Evolutionary conservation across 2,888 invertebrate genomes (phyloP).

Genomic region (Lochmaea crataegi): DNA sequence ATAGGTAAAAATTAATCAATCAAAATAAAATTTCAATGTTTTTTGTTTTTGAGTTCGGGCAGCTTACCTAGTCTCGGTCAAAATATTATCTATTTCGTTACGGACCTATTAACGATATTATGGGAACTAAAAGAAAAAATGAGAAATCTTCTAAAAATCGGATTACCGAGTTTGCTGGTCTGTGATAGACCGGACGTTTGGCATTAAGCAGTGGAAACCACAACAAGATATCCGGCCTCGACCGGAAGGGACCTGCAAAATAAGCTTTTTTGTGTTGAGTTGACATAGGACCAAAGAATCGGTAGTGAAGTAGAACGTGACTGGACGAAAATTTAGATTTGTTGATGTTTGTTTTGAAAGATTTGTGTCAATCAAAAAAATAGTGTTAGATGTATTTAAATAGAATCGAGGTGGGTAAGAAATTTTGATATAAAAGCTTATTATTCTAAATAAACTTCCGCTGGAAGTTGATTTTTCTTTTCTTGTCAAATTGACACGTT

Average conservation of each 20-base stretch:
- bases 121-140: slow-evolving; percentile 3
- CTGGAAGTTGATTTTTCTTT: not conserved
- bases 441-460: slow-evolving; percentile 4
- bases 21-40: too few species aligned
- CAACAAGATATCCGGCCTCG: slow-evolving; percentile 36
- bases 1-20: too few species aligned
- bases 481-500: not conserved
- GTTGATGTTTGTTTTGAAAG: slow-evolving; percentile 11
- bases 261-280: slow-evolving; percentile 17
- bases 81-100: not conserved
- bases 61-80: too few species aligned
- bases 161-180: slow-evolving; percentile 34
- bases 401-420: not conserved
- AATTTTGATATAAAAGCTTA: not conserved
- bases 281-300: slow-evolving; percentile 8
- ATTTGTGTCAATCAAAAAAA: slow-evolving; percentile 11
- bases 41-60: too few species aligned
- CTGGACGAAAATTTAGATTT: slow-evolving; percentile 8
- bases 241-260: slow-evolving; percentile 30
- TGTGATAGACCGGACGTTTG: slow-evolving; percentile 47
- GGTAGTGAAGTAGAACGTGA: slow-evolving; percentile 6
- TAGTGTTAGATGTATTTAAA: not conserved
- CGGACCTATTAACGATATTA: slow-evolving; percentile 4
- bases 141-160: slow-evolving; percentile 32
- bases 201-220: slow-evolving; percentile 48